Base-by-base conservation (phyloP, 1,140 invertebrate species). In the Drosophila carrolli region DNA sequence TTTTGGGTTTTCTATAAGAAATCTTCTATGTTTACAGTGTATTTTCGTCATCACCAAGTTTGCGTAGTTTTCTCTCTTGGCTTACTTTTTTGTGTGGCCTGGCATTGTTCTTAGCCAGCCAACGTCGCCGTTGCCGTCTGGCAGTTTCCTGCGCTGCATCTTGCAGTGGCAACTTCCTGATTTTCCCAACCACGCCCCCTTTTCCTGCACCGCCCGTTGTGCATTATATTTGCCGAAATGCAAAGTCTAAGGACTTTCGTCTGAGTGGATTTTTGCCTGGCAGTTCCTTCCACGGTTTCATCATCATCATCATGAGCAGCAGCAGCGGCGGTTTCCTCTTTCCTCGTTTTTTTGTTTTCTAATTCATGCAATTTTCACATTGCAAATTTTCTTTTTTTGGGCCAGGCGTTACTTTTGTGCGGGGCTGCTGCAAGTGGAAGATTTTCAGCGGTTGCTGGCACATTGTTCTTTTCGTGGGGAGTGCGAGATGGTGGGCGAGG, bases 201-300 rank as follows among this genome's bases (percentile, higher is more conserved):
- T 29, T 40, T 23, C 43, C 44, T 56, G 47, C 60, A 73, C 35
- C 65, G 57, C 63, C 67, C 62, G 76, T 57, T 65, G 62, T 81
- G 75, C 81, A 78, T 78, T 86, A 88, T 89, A 80, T 86, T 86
- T 76, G 79, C 88, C 82, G 84, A 91, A 91, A 88, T 78, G 88
- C 78, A 76, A 75, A 86, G 88, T 91, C 88, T 91, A 91, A 91
- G 88, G 88, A 91, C 88, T 91, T 91, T 91, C 70, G 88, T 91
- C 88, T 91, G 88, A 91, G 88, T 91, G 88, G 88, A 91, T 88
- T 88, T 81, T 74, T 61, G 46, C 63, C 67, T 72, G 82, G 74
- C 81, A 71, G 19, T 65, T 41, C 16, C 67, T 50, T 57, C 67
- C 44, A 57, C 65, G 46, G 23, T 40, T 70, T 9, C 67, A 47